Percentiles rank a stretch among this genome's conserved stretches.
Evolutionary conservation across 2,113 vertebrate genomes (phyloP).

Genomic region (Ovis aries): DNA sequence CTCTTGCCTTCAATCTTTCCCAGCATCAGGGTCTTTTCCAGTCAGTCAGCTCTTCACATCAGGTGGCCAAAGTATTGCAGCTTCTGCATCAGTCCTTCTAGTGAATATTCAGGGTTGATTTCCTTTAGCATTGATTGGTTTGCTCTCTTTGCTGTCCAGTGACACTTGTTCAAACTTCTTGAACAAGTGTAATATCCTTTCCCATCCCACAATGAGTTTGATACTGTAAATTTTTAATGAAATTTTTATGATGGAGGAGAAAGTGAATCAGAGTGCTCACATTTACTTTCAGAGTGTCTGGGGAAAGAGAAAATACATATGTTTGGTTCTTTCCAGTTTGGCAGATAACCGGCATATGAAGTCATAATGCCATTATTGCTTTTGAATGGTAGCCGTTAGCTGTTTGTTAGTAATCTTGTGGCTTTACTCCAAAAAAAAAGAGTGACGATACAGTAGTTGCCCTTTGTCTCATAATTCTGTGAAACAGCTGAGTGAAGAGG

Average conservation of each 20-base stretch:
- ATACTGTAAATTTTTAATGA: background rate
- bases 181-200: background rate
- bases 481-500: slow-evolving; percentile 72
- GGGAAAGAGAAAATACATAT: slow-evolving; percentile 17
- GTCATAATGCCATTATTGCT: slow-evolving; percentile 74
- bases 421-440: slow-evolving; percentile 73
- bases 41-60: background rate
- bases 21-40: background rate
- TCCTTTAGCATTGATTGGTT: background rate
- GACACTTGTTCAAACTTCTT: background rate
- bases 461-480: slow-evolving; percentile 74
- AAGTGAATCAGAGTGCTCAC: background rate
- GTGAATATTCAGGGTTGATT: background rate
- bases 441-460: slow-evolving; percentile 47
- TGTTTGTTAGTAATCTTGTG: slow-evolving; percentile 80
- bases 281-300: slow-evolving; percentile 8
- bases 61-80: background rate
- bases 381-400: slow-evolving; percentile 75
- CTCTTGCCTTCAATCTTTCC: background rate
- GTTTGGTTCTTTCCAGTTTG: slow-evolving; percentile 47
- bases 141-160: background rate
- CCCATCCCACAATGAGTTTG: background rate
- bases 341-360: slow-evolving; percentile 72
- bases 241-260: background rate
- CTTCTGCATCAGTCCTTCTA: background rate